Percentiles rank a stretch among this genome's conserved stretches.
These are phyloP conservation scores for Megathymus violae DNA, from an alignment of 1,140 invertebrate genomes.

Conservation along the genomic window DNA sequence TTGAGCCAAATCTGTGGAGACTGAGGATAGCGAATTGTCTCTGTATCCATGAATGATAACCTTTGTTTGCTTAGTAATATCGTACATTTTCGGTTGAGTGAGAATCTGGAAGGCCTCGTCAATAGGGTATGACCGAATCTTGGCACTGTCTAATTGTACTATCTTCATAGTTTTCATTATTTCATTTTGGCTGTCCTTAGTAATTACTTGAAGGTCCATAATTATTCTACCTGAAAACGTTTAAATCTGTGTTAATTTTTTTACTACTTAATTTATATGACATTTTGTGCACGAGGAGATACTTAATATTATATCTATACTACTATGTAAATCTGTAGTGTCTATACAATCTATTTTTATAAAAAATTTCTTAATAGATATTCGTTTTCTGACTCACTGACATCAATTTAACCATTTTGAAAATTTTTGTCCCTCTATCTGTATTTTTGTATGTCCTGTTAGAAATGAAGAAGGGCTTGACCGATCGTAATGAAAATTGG, in stretches of 20 bases:
- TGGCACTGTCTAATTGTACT: constrained; percentile 53
- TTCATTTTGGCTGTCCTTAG: constrained; percentile 58
- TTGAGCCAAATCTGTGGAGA: constrained; percentile 64
- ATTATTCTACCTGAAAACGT: constrained; percentile 69
- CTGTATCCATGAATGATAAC: constrained; percentile 75
- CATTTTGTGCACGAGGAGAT: too few species aligned
- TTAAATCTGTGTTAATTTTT: neutral
- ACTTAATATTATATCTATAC: too few species aligned
- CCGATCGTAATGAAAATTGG: too few species aligned
- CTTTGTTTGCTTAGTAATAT: constrained; percentile 77
- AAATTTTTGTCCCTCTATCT: too few species aligned
- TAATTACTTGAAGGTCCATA: constrained; percentile 64
- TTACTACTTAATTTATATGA: too few species aligned
- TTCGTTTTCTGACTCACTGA: too few species aligned
- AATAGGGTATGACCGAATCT: constrained; percentile 56
- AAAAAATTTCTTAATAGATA: too few species aligned
- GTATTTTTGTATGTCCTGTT: too few species aligned
- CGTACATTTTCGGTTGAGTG: constrained; percentile 58
- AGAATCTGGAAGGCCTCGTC: constrained; percentile 62
- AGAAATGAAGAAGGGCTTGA: too few species aligned
- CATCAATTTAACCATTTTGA: too few species aligned
- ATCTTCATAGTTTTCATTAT: constrained; percentile 75
- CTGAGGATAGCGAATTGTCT: constrained; percentile 67
- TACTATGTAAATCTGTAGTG: too few species aligned
- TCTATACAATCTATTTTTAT: too few species aligned